Evolutionary conservation across 2,113 vertebrate genomes (phyloP), one percentile per base, ranked within the genome.

Genomic region (Haemorhous mexicanus): DNA sequence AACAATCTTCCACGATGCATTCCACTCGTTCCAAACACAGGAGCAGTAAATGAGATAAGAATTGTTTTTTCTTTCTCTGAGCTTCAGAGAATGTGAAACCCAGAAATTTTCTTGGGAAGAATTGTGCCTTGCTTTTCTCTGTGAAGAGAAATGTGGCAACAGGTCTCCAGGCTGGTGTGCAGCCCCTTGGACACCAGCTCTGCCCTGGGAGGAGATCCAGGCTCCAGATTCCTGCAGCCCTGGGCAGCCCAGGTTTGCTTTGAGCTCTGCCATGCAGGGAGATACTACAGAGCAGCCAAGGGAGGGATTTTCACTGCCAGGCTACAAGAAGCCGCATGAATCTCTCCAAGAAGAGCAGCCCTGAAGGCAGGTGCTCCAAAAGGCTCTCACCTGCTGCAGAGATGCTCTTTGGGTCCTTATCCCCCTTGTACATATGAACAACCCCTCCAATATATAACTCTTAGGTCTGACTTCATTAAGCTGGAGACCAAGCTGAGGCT

Each of bases 91-190:
- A 30, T 53, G 16, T 53, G 50, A 53, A 53, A 18, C 50, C 27
- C 27, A 53, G 50, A 30, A 30, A 53, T 53, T 30, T 53, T 53
- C 50, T 53, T 53, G 27, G 50, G 50, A 53, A 53, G 50, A 53
- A 11, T 5, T 16, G 27, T 53, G 16, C 27, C 50, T 53, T 30
- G 50, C 50, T 30, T 53, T 53, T 11, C 50, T 53, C 50, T 53
- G 27, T 11, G 50, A 4, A 53, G 50, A 11, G 16, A 30, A 53
- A 30, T 11, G 50, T 52, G 50, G 50, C 27, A 16, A 11, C 27
- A 53, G 74, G 32, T 62, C 41, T 52, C 55, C 20, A 6, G 0
- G 0, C 9, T 12, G 13, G 10, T 0, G 1, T 22, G 21, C 83
- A 87, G 52, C 61, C 55, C 46, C 56, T 50, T 24, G n/a, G 39